A percentile compares a stretch with the other conserved stretches of the same genome.
Conservation (phyloP, 2,113 vertebrate species). For the Cyanoliseus patagonus region DNA sequence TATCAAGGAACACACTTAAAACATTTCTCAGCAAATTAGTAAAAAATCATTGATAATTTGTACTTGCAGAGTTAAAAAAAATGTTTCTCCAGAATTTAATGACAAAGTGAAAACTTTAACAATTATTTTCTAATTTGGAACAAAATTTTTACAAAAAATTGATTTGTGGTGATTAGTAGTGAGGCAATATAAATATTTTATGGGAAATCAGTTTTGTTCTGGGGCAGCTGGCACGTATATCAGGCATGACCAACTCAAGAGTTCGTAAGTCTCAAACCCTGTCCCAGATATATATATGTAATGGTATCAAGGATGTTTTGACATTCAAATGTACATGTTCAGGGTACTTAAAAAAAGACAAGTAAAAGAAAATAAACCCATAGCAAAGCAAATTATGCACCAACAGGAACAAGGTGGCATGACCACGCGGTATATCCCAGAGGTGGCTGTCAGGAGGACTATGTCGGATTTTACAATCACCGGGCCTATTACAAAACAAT, state of each 20-base stretch:
- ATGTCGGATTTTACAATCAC: not conserved
- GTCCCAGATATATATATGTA: not conserved
- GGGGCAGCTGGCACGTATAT: not conserved
- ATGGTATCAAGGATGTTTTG: not conserved
- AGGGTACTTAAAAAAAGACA: not conserved
- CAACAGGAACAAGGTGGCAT: not conserved
- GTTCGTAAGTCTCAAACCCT: not conserved
- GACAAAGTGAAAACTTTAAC: not conserved
- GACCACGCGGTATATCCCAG: not conserved
- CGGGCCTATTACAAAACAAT: not conserved
- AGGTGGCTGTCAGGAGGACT: not conserved
- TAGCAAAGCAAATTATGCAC: not conserved
- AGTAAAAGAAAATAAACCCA: not conserved
- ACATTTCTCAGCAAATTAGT: not conserved
- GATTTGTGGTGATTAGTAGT: not conserved
- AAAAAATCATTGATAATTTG: not conserved
- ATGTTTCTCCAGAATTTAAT: not conserved
- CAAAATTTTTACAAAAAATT: not conserved
- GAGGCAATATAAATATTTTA: not conserved
- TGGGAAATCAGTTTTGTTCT: not conserved
- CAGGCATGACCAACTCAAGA: not conserved
- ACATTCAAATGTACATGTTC: not conserved
- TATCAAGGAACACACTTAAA: not conserved
- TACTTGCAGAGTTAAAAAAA: not conserved
- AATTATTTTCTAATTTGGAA: not conserved